Conservation (phyloP, 2,797 vertebrate genomes). For the Champsocephalus gunnari region DNA sequence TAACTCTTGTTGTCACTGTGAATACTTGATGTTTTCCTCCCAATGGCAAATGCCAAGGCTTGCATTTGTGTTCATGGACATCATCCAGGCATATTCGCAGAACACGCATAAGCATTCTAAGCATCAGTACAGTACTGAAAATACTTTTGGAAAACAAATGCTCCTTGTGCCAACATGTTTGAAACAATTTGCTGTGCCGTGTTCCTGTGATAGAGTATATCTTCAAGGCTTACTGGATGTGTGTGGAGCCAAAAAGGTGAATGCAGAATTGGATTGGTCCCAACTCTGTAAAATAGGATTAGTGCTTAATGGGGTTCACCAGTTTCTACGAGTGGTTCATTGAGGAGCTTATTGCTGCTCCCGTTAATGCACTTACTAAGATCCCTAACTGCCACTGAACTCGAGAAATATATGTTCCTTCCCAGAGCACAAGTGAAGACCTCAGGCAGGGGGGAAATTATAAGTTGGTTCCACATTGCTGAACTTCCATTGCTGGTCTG, state of each 20-base stretch:
- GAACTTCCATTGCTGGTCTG: conserved; percentile 23
- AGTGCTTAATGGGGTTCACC: conserved; percentile 44
- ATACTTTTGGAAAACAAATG: conserved; percentile 18
- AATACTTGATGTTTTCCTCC: conserved; percentile 12
- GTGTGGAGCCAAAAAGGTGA: conserved; percentile 27
- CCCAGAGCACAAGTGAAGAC: conserved; percentile 4
- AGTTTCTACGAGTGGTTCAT: conserved; percentile 42
- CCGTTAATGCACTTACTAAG: conserved; percentile 26
- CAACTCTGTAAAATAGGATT: conserved; percentile 43
- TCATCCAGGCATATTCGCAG: conserved; percentile 21
- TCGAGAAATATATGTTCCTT: conserved; percentile 16
- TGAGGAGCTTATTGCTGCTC: conserved; percentile 26
- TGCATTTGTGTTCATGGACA: conserved; percentile 36
- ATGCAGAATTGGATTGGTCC: background rate
- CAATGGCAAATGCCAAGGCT: conserved; percentile 28
- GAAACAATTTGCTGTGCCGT: background rate
- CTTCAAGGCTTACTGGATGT: conserved; percentile 5
- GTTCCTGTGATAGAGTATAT: conserved; percentile 13
- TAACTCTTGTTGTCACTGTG: conserved; percentile 35
- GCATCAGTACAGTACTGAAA: conserved; percentile 14
- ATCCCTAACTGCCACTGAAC: conserved; percentile 22
- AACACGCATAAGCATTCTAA: conserved; percentile 22
- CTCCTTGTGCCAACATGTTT: conserved; percentile 4
- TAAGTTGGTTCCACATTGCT: conserved; percentile 10
- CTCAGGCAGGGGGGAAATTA: conserved; percentile 6